Base-by-base conservation (phyloP, 2,113 vertebrate species). In the Ibidorhyncha struthersii region DNA sequence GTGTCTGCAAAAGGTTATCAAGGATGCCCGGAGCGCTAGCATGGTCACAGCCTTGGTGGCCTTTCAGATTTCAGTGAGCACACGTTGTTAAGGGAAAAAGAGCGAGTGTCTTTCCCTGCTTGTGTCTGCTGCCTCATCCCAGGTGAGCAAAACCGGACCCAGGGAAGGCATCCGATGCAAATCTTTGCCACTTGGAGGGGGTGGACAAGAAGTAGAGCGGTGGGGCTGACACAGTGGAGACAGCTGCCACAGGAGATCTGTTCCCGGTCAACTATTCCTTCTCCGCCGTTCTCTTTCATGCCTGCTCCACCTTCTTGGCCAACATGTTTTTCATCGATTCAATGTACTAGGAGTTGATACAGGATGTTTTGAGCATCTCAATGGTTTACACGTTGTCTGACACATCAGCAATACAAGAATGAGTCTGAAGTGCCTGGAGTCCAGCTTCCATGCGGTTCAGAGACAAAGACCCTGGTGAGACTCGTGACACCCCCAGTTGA, bases 81-180 rank as follows among this genome's bases (percentile, higher is more conserved):
- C 10, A 21, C 0, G 0, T 10, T 43, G 12, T 36, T 19, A 55
- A 25, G n/a, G 52, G 25, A 23, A 50, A 63, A 40, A 65, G 14
- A 78, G 14, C 27, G 13, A 52, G 38, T 36, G 50, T 82, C 41
- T 50, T 23, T 23, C 22, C 49, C 49, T 50, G 49, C 49, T 52
- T 34, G 8, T 62, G 26, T 6, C 12, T 53, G 34, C 19, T 53
- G 27, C 23, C n/a, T 36, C 52, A 53, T 36, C n/a, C n/a, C 45
- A 38, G 53, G n/a, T 49, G 45, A 70, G 43, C 23, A 78, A 65
- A 71, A 38, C 16, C 20, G 14, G 50, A 43, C 27, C 56, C 32
- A 43, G 32, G 5, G 41, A 63, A 45, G 26, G 41, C 27, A 26
- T 17, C 59, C 52, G 36, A 30, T 66, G 8, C 29, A 32, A 61